These are phyloP conservation scores for Heliothis peltigera DNA, from an alignment of 2,888 invertebrate genomes.

Conservation along the genomic window DNA sequence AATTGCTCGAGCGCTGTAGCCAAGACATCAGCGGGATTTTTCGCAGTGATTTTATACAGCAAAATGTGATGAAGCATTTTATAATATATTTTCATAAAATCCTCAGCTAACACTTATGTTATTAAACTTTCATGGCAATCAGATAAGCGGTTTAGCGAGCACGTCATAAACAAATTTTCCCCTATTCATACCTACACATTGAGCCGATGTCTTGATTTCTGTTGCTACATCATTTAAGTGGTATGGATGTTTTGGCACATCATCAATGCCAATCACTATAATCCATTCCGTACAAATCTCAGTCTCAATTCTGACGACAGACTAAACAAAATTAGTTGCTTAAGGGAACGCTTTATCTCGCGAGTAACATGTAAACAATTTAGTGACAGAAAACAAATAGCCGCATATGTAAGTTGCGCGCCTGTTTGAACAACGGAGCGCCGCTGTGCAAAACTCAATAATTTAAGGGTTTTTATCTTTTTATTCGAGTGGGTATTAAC, in stretches of 20 bases:
- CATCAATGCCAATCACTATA: conserved; percentile 44
- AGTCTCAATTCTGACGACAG: conserved; percentile 42
- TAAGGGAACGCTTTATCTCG: conserved; percentile 58
- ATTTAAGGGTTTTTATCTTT: conserved; percentile 68
- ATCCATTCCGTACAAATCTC: conserved; percentile 42
- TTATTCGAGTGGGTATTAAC: conserved; percentile 68
- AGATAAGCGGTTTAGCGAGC: conserved; percentile 40
- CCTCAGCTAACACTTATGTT: conserved; percentile 18
- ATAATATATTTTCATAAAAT: conserved; percentile 32
- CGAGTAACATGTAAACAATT: conserved; percentile 64
- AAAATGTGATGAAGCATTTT: conserved; percentile 41
- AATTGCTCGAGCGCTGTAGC: conserved; percentile 30
- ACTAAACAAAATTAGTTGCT: conserved; percentile 55
- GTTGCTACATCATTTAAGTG: conserved; percentile 33
- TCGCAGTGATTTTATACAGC: conserved; percentile 22
- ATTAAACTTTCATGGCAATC: conserved; percentile 41
- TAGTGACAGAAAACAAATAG: conserved; percentile 69
- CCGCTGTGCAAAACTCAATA: conserved; percentile 63
- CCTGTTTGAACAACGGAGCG: conserved; percentile 66
- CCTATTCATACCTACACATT: conserved; percentile 18
- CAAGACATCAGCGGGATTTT: conserved; percentile 41
- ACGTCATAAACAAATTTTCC: conserved; percentile 28
- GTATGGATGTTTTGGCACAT: conserved; percentile 49
- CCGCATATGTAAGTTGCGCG: conserved; percentile 56
- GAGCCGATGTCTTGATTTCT: conserved; percentile 27